Base-by-base conservation (phyloP, 1,140 invertebrate genomes). In the Bathynomus jamesi region DNA sequence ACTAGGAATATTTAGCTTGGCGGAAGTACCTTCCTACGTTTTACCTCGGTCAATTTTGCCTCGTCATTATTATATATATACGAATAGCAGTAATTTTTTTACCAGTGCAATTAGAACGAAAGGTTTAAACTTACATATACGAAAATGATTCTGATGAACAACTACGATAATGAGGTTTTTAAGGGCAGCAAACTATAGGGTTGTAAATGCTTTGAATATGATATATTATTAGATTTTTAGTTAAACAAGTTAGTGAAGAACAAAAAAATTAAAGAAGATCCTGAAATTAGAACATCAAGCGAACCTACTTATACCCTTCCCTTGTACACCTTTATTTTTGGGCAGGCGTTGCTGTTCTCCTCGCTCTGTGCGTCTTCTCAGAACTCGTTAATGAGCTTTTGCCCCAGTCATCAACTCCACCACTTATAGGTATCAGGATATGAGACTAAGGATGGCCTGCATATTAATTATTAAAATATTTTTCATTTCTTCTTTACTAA, bases 11-110 rank as follows among this genome's bases (percentile, higher is more conserved):
- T n/a, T n/a, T 53, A 53, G 21, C 21, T 53, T 53, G 40, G 69
- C 61, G 32, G 60, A 69, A 69, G 32, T 69, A 53, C 28, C 65
- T 69, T 73, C n/a, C 21, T 10, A 67, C 68, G 68, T 69, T 74
- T 74, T 70, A 60, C 64, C 72, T 74, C 72, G 72, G 72, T 74
- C 72, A 74, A 74, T 70, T 74, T 74, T 74, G 68, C 72, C 67
- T 53, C 40, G 2, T 53, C 40, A 5, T 21, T 53, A 17, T 53
- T 53, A 53, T 53, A 2, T 1, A 53, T 5, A 53, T 21, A 53
- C 40, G n/a, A n/a, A n/a, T n/a, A n/a, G n/a, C n/a, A n/a, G n/a
- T n/a, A n/a, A n/a, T n/a, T n/a, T n/a, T n/a, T n/a, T n/a, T n/a
- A n/a, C n/a, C n/a, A n/a, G n/a, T n/a, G n/a, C n/a, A n/a, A n/a